A percentile compares a stretch with the other conserved stretches of the same genome.
These are phyloP conservation scores for Acomys russatus DNA, from an alignment of 2,797 vertebrate species.

Conservation along the genomic window DNA sequence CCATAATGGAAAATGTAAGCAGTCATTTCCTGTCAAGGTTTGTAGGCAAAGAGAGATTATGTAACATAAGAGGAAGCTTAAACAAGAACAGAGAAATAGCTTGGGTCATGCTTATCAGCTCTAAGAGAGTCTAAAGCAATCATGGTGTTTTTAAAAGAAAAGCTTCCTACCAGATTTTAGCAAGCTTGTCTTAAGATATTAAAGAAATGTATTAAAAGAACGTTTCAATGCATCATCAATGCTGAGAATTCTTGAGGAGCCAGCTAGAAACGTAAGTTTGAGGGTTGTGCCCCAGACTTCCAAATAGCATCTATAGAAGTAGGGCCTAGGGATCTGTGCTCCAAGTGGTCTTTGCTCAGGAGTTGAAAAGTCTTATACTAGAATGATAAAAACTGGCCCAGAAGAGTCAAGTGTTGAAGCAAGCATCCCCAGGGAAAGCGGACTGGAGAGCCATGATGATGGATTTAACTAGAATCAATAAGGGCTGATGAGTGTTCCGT, in stretches of 20 bases:
- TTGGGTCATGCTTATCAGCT: not conserved
- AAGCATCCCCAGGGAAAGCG: not conserved
- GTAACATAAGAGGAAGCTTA: not conserved
- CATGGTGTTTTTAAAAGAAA: not conserved
- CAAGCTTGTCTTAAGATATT: not conserved
- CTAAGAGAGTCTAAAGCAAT: not conserved
- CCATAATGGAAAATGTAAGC: not conserved
- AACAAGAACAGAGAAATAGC: not conserved
- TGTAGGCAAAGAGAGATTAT: not conserved
- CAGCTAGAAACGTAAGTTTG: constrained; percentile 6
- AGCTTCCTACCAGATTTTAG: constrained; percentile 1
- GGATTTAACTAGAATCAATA: constrained; percentile 19
- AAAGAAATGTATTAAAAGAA: not conserved
- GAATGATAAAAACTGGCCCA: not conserved
- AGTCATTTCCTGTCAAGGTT: not conserved
- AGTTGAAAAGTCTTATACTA: not conserved
- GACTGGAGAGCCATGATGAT: not conserved
- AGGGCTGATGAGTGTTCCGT: not conserved
- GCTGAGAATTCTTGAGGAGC: not conserved
- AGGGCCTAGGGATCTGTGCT: not conserved
- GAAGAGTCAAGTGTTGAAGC: not conserved
- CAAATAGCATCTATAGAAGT: not conserved
- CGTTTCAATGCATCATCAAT: not conserved
- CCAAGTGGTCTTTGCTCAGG: not conserved
- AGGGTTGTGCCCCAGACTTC: not conserved